Evolutionary conservation across 2,113 vertebrate genomes (phyloP).

Genomic region (Cottus gobio): DNA sequence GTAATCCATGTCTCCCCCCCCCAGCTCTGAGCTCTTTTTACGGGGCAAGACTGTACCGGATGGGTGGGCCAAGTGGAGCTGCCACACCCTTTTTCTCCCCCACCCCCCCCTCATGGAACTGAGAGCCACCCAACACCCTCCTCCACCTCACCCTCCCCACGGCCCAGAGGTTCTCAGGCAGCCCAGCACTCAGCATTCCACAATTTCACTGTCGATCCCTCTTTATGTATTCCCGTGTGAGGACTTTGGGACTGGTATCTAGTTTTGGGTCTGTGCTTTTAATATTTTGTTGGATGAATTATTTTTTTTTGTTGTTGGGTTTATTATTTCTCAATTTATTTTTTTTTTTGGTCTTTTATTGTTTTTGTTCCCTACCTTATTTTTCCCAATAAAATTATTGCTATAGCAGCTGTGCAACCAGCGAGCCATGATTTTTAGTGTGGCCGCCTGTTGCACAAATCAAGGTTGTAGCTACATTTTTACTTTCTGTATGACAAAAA

Average conservation of each 20-base stretch:
- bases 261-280: slow-evolving; percentile 90
- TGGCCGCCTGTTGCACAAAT: slow-evolving; percentile 87
- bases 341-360: slow-evolving; percentile 58
- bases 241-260: slow-evolving; percentile 88
- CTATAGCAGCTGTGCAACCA: slow-evolving; percentile 89
- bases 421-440: slow-evolving; percentile 84
- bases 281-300: slow-evolving; percentile 88
- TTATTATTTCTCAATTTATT: slow-evolving; percentile 79
- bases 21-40: slow-evolving; percentile 79
- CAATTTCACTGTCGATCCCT: slow-evolving; percentile 85
- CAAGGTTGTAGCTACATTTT: slow-evolving; percentile 94
- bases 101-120: slow-evolving; percentile 70
- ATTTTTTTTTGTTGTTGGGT: slow-evolving; percentile 80
- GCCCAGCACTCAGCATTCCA: slow-evolving; percentile 90
- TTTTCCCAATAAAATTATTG: slow-evolving; percentile 85
- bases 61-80: slow-evolving; percentile 86
- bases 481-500: slow-evolving; percentile 93
- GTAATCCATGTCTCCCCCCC: slow-evolving; percentile 58
- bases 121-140: slow-evolving; percentile 80
- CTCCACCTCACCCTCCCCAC: slow-evolving; percentile 69
- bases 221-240: slow-evolving; percentile 85
- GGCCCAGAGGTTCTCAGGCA: slow-evolving; percentile 82
- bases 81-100: slow-evolving; percentile 27
- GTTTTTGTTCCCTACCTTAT: slow-evolving; percentile 64
- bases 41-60: slow-evolving; percentile 88